Conservation (phyloP, 2,113 vertebrate species). For the Charadrius vociferus region DNA sequence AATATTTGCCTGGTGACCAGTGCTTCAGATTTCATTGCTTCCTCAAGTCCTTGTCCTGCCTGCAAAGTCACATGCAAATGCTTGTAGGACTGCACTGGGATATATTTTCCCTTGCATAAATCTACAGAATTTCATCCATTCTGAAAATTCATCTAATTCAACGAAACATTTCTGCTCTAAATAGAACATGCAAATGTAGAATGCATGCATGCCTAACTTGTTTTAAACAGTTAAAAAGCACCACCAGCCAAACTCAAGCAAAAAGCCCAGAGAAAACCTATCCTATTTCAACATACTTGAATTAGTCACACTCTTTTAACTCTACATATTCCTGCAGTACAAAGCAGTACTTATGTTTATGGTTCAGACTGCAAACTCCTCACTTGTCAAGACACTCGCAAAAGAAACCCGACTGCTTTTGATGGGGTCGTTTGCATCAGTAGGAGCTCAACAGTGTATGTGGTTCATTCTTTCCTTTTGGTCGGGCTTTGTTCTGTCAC, state of each 20-base stretch:
- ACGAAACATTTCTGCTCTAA: neutral
- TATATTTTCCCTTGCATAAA: neutral
- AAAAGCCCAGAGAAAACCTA: neutral
- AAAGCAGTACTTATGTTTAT: neutral
- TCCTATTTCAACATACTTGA: neutral
- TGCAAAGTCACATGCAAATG: neutral
- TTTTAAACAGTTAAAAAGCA: neutral
- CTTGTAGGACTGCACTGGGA: neutral
- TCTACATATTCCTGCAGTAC: neutral
- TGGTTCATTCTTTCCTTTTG: neutral
- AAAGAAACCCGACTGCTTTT: neutral
- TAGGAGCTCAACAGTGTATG: neutral
- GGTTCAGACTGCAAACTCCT: neutral
- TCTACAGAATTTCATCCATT: neutral
- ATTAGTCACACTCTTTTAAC: constrained; percentile 25
- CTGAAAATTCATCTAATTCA: neutral
- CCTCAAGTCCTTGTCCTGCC: neutral
- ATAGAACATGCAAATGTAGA: neutral
- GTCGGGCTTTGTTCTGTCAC: neutral
- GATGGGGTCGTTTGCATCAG: neutral
- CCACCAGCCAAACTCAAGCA: neutral
- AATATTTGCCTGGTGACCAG: constrained; percentile 21
- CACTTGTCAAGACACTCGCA: neutral
- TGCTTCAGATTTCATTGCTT: neutral
- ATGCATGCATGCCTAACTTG: neutral